These are phyloP conservation scores for Jaculus jaculus DNA, from an alignment of 2,113 vertebrate genomes.

Conservation along the genomic window DNA sequence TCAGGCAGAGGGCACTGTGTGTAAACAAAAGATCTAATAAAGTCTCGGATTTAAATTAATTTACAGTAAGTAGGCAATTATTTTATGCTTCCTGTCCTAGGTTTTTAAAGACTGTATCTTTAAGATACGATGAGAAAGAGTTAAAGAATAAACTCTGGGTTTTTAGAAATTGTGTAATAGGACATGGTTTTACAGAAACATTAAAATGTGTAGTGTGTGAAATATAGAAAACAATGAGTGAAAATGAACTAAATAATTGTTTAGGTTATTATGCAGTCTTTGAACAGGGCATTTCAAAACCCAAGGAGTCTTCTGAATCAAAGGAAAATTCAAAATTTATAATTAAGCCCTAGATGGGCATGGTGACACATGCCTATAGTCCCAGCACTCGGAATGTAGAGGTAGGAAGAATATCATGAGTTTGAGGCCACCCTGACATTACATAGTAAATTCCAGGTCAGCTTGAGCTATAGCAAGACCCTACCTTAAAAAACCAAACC, in stretches of 20 bases:
- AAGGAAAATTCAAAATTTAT: slow-evolving; percentile 1
- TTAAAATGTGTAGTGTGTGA: slow-evolving; percentile 1
- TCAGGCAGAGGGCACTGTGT: not conserved
- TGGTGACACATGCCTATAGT: too few relatives aligned
- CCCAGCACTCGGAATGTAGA: too few relatives aligned
- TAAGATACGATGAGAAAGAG: not conserved
- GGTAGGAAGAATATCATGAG: too few relatives aligned
- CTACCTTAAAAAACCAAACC: too few relatives aligned
- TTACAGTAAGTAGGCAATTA: not conserved
- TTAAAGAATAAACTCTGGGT: not conserved
- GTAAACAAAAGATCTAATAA: not conserved
- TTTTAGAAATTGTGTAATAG: not conserved
- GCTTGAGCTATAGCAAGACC: too few relatives aligned
- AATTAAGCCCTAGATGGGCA: not conserved
- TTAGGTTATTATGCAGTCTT: not conserved
- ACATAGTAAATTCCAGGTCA: too few relatives aligned
- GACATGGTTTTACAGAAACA: not conserved
- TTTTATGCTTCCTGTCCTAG: not conserved
- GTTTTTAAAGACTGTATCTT: not conserved
- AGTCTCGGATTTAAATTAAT: slow-evolving; percentile 25
- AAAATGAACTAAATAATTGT: slow-evolving; percentile 22
- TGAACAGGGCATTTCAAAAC: not conserved
- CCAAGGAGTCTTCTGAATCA: slow-evolving; percentile 29
- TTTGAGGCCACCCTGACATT: too few relatives aligned
- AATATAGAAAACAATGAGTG: not conserved